These are phyloP conservation scores for Euwallacea fornicatus DNA, from an alignment of 1,140 invertebrate genomes.

Conservation along the genomic window DNA sequence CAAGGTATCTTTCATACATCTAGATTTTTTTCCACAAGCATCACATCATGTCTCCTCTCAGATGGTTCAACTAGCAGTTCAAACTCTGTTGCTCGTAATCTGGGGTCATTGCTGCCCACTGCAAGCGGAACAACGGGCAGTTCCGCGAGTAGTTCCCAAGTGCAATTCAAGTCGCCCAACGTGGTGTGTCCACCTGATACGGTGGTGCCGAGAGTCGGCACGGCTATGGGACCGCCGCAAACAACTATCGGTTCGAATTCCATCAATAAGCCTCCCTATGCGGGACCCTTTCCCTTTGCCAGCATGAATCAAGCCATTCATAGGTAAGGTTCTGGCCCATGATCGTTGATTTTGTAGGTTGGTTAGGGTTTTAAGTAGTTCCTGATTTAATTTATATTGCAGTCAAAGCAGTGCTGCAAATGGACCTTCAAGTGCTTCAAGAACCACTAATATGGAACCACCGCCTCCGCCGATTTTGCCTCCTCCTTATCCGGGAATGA, in stretches of 20 bases:
- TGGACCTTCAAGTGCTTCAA: slow-evolving; percentile 16
- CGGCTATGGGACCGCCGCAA: slow-evolving; percentile 48
- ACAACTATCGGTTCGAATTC: slow-evolving; percentile 16
- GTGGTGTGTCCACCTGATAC: slow-evolving; percentile 77
- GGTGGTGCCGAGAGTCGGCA: slow-evolving; percentile 60
- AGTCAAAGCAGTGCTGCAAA: slow-evolving; percentile 30
- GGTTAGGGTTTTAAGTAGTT: background rate
- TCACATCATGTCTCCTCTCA: slow-evolving; percentile 29
- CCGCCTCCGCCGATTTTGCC: slow-evolving; percentile 34
- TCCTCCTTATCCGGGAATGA: slow-evolving; percentile 37
- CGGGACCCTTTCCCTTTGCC: slow-evolving; percentile 78
- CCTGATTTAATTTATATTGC: background rate
- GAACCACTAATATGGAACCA: slow-evolving; percentile 11
- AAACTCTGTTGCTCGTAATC: slow-evolving; percentile 12
- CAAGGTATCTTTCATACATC: slow-evolving; percentile 28
- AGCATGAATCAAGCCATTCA: slow-evolving; percentile 78
- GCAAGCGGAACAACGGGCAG: slow-evolving; percentile 31
- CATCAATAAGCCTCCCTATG: slow-evolving; percentile 52
- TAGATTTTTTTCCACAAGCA: slow-evolving; percentile 5
- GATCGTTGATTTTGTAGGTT: background rate
- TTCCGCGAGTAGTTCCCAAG: slow-evolving; percentile 44
- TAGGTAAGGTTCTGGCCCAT: slow-evolving; percentile 15
- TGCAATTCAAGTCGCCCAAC: slow-evolving; percentile 76
- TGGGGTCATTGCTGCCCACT: slow-evolving; percentile 31
- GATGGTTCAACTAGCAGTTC: slow-evolving; percentile 37